Evolutionary conservation across 2,113 vertebrate genomes (phyloP).

Genomic region (Saimiri boliviensis): DNA sequence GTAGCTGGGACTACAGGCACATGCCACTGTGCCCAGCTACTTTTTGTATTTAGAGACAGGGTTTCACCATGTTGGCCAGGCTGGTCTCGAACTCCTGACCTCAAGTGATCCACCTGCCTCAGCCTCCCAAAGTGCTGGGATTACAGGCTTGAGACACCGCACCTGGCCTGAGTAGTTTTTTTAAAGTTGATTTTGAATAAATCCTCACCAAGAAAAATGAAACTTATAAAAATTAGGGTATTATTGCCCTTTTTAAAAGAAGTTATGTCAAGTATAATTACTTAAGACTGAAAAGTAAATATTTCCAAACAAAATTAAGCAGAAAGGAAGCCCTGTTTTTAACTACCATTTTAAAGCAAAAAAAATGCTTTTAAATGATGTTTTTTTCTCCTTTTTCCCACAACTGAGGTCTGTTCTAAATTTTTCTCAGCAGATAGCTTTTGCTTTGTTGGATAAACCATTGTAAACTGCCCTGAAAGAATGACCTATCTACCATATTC

Average conservation of each 20-base stretch:
- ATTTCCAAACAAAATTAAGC: neutral
- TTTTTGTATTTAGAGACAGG: too few species aligned
- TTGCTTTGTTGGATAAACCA: neutral
- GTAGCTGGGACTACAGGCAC: too few species aligned
- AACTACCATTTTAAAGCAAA: constrained; percentile 18
- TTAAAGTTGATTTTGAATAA: neutral
- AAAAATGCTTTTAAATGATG: neutral
- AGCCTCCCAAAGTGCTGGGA: too few species aligned
- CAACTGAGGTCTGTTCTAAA: neutral
- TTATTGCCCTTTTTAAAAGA: neutral
- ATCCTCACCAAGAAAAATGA: neutral
- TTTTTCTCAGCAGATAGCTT: neutral
- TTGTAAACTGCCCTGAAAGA: neutral
- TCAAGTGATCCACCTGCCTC: too few species aligned
- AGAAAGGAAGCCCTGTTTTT: neutral
- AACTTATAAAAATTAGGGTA: neutral
- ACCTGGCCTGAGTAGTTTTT: neutral
- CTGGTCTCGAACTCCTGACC: too few species aligned
- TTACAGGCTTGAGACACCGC: too few species aligned
- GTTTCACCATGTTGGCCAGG: too few species aligned
- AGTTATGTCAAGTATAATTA: neutral
- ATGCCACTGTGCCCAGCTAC: too few species aligned
- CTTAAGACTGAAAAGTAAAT: neutral
- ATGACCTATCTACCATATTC: neutral
- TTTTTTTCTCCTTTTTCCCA: neutral